These are phyloP conservation scores for Tragelaphus buxtoni DNA, from an alignment of 2,113 vertebrate species.

Conservation along the genomic window DNA sequence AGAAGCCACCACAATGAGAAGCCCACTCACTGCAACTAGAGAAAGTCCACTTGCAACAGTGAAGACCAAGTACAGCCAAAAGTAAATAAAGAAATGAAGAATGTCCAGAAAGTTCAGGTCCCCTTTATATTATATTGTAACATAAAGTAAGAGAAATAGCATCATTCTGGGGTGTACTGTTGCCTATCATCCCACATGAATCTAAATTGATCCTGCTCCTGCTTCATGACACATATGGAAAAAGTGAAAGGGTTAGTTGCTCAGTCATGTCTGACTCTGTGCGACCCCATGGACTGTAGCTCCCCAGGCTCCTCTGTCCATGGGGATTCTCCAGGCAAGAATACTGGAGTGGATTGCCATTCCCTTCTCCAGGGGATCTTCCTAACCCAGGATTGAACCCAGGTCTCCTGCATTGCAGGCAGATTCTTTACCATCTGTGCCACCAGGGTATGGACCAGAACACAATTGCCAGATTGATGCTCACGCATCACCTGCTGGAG, in stretches of 20 bases:
- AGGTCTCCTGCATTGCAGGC: neutral
- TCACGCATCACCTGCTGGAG: neutral
- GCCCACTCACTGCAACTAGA: neutral
- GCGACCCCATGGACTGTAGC: neutral
- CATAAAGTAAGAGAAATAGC: neutral
- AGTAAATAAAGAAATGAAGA: neutral
- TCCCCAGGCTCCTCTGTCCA: neutral
- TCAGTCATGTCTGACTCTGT: neutral
- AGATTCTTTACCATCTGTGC: neutral
- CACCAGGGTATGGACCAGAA: neutral
- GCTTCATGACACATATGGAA: neutral
- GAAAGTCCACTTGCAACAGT: neutral
- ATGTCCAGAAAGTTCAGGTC: neutral
- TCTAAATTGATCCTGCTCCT: neutral
- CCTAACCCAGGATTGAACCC: neutral
- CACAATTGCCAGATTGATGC: accelerated
- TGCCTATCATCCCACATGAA: neutral
- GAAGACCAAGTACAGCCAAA: neutral
- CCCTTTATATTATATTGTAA: neutral
- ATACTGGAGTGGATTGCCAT: neutral
- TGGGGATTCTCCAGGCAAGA: neutral
- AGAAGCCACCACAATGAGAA: neutral
- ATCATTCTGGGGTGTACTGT: neutral
- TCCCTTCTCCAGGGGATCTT: neutral
- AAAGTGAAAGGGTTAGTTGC: neutral